Evolutionary conservation across 2,113 vertebrate species (phyloP), one percentile per base, ranked within the genome.

Genomic region (Chaetodon trifascialis): DNA sequence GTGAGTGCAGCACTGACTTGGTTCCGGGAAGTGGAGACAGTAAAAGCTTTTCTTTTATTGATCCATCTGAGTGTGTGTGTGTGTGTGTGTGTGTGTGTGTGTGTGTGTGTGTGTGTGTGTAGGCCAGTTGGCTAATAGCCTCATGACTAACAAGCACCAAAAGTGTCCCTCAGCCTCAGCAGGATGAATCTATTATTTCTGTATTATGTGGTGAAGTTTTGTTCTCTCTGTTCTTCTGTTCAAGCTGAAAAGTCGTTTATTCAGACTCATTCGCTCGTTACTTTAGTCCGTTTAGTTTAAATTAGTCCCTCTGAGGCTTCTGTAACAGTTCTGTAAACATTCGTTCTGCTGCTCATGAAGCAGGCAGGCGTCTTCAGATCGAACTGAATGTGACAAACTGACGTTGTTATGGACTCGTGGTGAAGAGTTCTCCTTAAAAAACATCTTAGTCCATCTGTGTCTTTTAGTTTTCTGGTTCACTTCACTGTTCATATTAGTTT

Each of bases 41-140:
- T 93, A 90, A 93, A 91, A 93, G 91, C 88, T 79, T 92, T 88
- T 85, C 65, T 80, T 65, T 63, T 89, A 93, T 93, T 82, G 92
- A 93, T 94, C 77, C 9, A 44, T 66, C 63, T 77, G 34, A n/a
- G 74, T 4, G 72, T 23, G 75, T 23, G 74, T 4, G 72, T 23
- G 75, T 23, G 74, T 4, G 72, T 23, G 75, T 23, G 65, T 47
- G 30, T 30, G 62, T 59, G 67, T 19, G 77, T 49, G 54, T 68
- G 66, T 76, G 56, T 44, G 73, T 65, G 68, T 70, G 73, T 69
- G 66, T 40, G 63, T 42, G 72, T 52, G 34, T 64, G 65, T 47
- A 6, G 8, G 5, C 7, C 40, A 30, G 75, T 69, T 69, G 42
- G 21, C 71, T 81, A 79, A 88, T 23, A 73, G 30, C 54, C 7